These are phyloP conservation scores for Oriolus oriolus DNA, from an alignment of 2,113 vertebrate genomes.

Conservation along the genomic window DNA sequence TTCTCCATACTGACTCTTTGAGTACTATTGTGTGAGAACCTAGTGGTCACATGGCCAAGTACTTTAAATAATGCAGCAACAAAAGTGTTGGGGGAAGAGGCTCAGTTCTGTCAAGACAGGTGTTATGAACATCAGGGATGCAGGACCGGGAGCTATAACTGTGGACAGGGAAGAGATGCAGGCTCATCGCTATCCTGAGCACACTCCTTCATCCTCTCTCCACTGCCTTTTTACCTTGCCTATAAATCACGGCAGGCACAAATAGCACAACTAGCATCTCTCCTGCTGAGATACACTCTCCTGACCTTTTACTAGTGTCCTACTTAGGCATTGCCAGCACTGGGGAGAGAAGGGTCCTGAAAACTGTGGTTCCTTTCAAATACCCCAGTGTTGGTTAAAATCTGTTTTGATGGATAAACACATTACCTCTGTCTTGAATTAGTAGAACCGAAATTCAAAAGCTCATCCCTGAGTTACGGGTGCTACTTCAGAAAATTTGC, in stretches of 20 bases:
- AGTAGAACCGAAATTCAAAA: neutral
- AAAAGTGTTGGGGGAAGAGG: neutral
- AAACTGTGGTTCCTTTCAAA: neutral
- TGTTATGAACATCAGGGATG: neutral
- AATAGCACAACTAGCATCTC: neutral
- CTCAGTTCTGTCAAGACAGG: neutral
- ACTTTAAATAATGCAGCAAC: neutral
- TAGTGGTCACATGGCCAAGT: neutral
- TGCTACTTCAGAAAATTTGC: neutral
- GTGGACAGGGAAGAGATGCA: neutral
- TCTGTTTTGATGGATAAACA: neutral
- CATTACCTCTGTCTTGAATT: neutral
- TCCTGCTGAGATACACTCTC: neutral
- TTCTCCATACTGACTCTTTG: neutral
- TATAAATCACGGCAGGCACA: neutral
- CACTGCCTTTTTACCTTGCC: neutral
- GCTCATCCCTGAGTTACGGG: neutral
- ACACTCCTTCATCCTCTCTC: neutral
- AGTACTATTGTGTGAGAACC: neutral
- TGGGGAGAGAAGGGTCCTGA: neutral
- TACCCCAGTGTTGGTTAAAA: neutral
- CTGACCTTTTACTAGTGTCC: neutral
- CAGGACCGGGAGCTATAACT: neutral
- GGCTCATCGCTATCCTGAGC: neutral
- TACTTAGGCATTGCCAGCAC: neutral